phyloP scores from a whole-genome alignment of 2,797 vertebrate species.

The Tragopan temminckii region DNA sequence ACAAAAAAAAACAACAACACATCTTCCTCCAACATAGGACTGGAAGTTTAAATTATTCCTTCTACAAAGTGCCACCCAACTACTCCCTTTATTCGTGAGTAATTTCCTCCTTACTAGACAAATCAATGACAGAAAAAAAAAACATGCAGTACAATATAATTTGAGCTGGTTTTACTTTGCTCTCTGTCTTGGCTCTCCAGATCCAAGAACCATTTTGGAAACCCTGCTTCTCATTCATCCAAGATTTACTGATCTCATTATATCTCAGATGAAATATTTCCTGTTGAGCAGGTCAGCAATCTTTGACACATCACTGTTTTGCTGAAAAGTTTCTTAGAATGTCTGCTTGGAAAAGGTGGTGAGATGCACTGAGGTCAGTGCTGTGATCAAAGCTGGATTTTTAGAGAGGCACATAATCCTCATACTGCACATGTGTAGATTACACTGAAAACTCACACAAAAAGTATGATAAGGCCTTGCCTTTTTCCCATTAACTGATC shows the following conservation, averaged over 20 bases:
- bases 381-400: background rate
- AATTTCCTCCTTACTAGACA: background rate
- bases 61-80: background rate
- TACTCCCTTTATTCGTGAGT: background rate
- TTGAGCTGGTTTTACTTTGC: background rate
- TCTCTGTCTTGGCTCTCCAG: background rate
- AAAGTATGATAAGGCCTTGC: background rate
- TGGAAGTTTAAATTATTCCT: background rate
- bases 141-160: background rate
- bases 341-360: background rate
- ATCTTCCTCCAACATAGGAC: background rate
- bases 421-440: rapidly evolving
- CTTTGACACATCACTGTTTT: background rate
- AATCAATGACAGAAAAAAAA: background rate
- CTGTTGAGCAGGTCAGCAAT: background rate
- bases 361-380: background rate
- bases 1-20: background rate
- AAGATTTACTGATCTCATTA: background rate
- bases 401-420: background rate
- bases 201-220: background rate
- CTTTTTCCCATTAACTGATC: background rate
- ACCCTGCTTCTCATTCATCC: background rate
- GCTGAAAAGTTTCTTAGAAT: background rate
- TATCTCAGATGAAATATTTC: background rate
- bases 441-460: background rate